Base-by-base conservation (phyloP, 2,888 invertebrate genomes). In the Apamea anceps region DNA sequence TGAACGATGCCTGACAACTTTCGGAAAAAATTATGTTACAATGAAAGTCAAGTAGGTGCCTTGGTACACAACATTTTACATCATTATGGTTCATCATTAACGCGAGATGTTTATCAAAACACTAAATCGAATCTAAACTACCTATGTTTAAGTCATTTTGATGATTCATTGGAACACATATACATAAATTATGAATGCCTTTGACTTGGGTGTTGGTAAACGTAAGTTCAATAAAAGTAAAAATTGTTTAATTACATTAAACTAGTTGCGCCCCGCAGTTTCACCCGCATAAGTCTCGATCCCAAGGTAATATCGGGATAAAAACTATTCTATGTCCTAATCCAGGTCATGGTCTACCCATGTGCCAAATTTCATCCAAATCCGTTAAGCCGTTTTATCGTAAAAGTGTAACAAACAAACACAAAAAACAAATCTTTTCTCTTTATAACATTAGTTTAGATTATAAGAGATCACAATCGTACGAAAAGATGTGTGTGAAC, bases 1-100 rank as follows among this genome's bases (percentile, higher is more conserved):
- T 15, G 13, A 28, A 25, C 25, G 3, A 63, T n/a, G 21, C n/a
- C 32, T 28, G 10, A 57, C 18, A 32, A n/a, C 5, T 51, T 63
- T 42, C n/a, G 7, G 21, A 37, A 76, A 54, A 37, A 68, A 42
- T 57, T 3, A 60, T 25, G 45, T 25, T 12, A 25, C 21, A 63
- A 32, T 63, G 12, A 70, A 79, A 45, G 54, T 28, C 6, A 72
- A n/a, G 7, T 15, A 62, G 18, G 15, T 62, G 15, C 25, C 4
- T 54, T 8, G 25, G 62, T 28, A 48, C 48, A 63, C 25, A 79
- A 72, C 28, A 73, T 32, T 74, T 57, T 48, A 70, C 32, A 57
- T 32, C 25, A 83, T 48, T 63, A 70, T 0, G 13, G 37, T n/a
- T n/a, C 37, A 70, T 32, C 25, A 65, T 45, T 78, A 45, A 32